These are phyloP conservation scores for Alcedo quadribrachys DNA, from an alignment of 2,797 vertebrate genomes.

Conservation along the genomic window DNA sequence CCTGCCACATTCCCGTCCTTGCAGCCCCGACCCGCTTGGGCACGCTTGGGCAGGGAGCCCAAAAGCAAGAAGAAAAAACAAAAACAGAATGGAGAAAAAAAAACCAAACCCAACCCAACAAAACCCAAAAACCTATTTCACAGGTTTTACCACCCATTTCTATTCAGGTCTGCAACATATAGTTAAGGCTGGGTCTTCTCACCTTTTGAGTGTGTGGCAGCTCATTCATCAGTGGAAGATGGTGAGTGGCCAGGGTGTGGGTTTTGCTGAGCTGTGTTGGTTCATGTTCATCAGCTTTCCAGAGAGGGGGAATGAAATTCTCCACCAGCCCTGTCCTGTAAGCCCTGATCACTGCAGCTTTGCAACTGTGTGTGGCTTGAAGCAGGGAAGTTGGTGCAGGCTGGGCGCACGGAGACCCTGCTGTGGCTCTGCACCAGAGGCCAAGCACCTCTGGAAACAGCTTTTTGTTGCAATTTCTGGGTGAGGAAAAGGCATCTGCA, in stretches of 20 bases:
- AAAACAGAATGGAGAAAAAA: not conserved
- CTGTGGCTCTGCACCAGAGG: not conserved
- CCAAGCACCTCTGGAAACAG: not conserved
- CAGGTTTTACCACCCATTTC: not conserved
- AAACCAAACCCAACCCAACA: too few relatives aligned
- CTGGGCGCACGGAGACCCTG: not conserved
- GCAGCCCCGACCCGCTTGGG: rapidly evolving
- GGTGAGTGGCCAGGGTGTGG: not conserved
- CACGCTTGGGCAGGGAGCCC: not conserved
- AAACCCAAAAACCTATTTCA: not conserved
- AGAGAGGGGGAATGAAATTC: not conserved
- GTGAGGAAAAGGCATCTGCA: not conserved
- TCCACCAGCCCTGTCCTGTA: not conserved
- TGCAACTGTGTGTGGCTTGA: not conserved
- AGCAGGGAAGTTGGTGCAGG: not conserved
- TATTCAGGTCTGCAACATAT: rapidly evolving
- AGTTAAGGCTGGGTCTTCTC: slow-evolving; percentile 17
- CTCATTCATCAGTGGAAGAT: slow-evolving; percentile 32
- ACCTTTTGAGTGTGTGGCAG: slow-evolving; percentile 26
- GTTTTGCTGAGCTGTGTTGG: slow-evolving; percentile 13
- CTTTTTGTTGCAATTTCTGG: not conserved
- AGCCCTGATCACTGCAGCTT: not conserved
- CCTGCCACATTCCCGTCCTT: not conserved
- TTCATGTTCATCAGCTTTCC: not conserved
- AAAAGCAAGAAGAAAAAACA: not conserved